A percentile compares a stretch with the other conserved stretches of the same genome.
phyloP scores from a whole-genome alignment of 1,140 invertebrate species.

The Leptinotarsa undecemlineata region DNA sequence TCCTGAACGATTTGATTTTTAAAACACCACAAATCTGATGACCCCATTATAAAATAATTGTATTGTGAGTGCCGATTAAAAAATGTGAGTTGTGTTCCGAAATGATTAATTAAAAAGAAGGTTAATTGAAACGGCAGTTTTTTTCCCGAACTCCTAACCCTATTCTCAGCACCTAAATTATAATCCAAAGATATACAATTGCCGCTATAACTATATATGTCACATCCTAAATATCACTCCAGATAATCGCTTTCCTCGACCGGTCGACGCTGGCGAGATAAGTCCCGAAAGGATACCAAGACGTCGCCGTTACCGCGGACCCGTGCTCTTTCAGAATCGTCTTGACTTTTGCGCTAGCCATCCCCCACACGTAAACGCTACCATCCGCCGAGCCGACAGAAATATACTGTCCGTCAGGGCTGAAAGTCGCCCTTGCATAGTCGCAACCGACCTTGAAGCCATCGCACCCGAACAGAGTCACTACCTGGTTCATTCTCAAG shows the following conservation, averaged over 20 bases:
- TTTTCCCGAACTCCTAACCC: too few species aligned
- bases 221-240: constrained; percentile 62
- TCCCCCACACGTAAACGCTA: constrained; percentile 89
- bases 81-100: too few species aligned
- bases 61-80: too few species aligned
- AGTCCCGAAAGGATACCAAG: constrained; percentile 87
- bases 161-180: too few species aligned
- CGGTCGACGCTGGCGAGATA: constrained; percentile 87
- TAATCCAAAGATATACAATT: too few species aligned
- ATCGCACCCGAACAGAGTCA: constrained; percentile 89
- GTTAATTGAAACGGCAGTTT: too few species aligned
- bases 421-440: constrained; percentile 90
- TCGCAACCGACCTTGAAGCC: constrained; percentile 94
- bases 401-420: constrained; percentile 85
- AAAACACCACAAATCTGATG: too few species aligned
- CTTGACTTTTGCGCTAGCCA: constrained; percentile 75
- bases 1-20: too few species aligned
- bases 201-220: neutral
- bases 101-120: too few species aligned
- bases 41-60: too few species aligned
- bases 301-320: constrained; percentile 85
- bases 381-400: constrained; percentile 90
- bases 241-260: constrained; percentile 82
- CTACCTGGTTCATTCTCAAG: constrained; percentile 89
- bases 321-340: constrained; percentile 85